A percentile compares a stretch with the other conserved stretches of the same genome.
Conservation (phyloP, 1,140 invertebrate species). For the Rhyzopertha dominica region DNA sequence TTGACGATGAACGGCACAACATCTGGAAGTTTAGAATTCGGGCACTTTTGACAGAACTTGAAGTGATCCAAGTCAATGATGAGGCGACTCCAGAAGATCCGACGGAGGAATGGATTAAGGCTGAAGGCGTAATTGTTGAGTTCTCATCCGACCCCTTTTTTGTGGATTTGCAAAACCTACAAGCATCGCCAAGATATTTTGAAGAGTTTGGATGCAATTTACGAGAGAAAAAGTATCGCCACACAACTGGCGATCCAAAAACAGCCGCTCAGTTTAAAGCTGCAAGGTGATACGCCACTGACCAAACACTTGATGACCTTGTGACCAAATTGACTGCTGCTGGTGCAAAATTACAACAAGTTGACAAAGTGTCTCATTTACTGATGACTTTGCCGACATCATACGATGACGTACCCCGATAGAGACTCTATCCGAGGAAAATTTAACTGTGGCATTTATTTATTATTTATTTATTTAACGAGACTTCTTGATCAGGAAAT, state of each 20-base stretch:
- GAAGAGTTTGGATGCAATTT: slow-evolving; percentile 38
- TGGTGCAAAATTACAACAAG: slow-evolving; percentile 41
- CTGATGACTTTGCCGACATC: slow-evolving; percentile 34
- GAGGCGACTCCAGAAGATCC: slow-evolving; percentile 28
- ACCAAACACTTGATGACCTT: slow-evolving; percentile 41
- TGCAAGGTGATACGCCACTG: slow-evolving; percentile 34
- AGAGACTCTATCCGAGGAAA: too few relatives aligned
- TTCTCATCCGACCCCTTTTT: slow-evolving; percentile 41
- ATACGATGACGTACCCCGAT: too few relatives aligned
- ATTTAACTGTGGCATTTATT: too few relatives aligned
- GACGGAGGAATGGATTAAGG: background rate
- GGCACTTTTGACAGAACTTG: slow-evolving; percentile 29
- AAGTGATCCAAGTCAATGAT: slow-evolving; percentile 27
- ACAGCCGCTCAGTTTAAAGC: slow-evolving; percentile 37
- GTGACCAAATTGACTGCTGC: slow-evolving; percentile 38
- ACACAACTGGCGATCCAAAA: slow-evolving; percentile 41
- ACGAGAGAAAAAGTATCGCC: slow-evolving; percentile 43
- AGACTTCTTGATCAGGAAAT: too few relatives aligned
- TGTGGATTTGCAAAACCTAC: slow-evolving; percentile 32
- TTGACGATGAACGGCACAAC: slow-evolving; percentile 35
- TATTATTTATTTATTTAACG: too few relatives aligned
- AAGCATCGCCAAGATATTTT: slow-evolving; percentile 37
- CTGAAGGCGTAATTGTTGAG: slow-evolving; percentile 38
- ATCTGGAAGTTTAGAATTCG: slow-evolving; percentile 36
- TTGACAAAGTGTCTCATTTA: slow-evolving; percentile 34